Evolutionary conservation across 1,140 invertebrate species (phyloP).

Genomic region (Leptopilina boulardi): DNA sequence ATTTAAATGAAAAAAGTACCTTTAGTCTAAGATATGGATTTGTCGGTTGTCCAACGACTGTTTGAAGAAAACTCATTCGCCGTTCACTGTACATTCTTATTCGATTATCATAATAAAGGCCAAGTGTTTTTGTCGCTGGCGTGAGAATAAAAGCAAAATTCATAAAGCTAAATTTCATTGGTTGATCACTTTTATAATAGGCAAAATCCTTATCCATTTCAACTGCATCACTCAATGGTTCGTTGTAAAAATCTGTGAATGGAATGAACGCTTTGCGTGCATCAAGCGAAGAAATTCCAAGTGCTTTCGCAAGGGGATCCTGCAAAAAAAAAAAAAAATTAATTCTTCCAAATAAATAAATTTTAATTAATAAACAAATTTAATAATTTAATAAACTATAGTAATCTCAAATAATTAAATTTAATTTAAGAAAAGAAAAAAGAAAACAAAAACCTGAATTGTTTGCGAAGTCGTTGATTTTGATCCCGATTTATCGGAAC

Average conservation of each 20-base stretch:
- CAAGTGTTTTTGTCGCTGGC: conserved; percentile 93
- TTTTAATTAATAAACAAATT: too few relatives aligned
- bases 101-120: conserved; percentile 94
- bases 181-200: conserved; percentile 85
- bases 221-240: conserved; percentile 92
- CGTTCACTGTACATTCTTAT: conserved; percentile 96
- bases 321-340: conserved; percentile 44
- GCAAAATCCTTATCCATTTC: conserved; percentile 96
- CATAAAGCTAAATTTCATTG: conserved; percentile 93
- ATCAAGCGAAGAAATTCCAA: conserved; percentile 87
- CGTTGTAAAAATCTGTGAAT: conserved; percentile 95
- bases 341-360: too few relatives aligned
- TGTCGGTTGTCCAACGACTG: conserved; percentile 85
- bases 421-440: not conserved
- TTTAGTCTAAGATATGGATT: conserved; percentile 91
- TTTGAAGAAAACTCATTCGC: conserved; percentile 87
- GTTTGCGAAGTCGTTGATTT: conserved; percentile 45
- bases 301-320: conserved; percentile 75
- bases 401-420: not conserved
- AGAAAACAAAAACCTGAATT: conserved; percentile 51
- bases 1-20: conserved; percentile 65
- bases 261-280: conserved; percentile 88
- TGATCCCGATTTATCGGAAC: conserved; percentile 61
- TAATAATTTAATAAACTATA: too few relatives aligned
- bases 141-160: conserved; percentile 93